Evolutionary conservation across 2,113 vertebrate species (phyloP).

Genomic region (Bufo gargarizans): DNA sequence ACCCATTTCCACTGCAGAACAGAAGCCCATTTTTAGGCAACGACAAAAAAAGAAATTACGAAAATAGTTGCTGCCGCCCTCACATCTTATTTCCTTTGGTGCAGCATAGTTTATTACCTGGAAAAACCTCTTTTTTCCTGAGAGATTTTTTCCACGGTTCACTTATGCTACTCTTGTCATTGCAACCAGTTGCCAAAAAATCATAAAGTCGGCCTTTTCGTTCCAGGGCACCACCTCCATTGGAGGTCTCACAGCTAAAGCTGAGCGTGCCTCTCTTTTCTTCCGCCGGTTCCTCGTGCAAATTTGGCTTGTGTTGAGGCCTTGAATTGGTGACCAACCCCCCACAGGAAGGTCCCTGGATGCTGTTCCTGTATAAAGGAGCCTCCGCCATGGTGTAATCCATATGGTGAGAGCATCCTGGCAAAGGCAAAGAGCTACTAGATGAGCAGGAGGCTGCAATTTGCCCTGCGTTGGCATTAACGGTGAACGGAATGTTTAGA

Average conservation of each 20-base stretch:
- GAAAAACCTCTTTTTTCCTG: constrained; percentile 74
- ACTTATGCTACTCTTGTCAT: constrained; percentile 70
- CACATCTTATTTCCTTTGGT: constrained; percentile 76
- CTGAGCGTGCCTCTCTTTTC: constrained; percentile 68
- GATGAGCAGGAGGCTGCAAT: constrained; percentile 68
- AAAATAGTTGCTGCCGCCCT: constrained; percentile 52
- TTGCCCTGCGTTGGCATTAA: constrained; percentile 74
- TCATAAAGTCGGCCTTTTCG: constrained; percentile 78
- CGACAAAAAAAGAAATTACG: constrained; percentile 40
- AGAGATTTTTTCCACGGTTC: constrained; percentile 79
- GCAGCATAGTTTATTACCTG: constrained; percentile 75
- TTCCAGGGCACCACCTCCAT: constrained; percentile 68
- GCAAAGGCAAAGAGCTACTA: constrained; percentile 69
- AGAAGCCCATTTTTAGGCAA: constrained; percentile 62
- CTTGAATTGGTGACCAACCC: constrained; percentile 72
- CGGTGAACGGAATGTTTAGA: constrained; percentile 86
- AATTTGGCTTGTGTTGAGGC: constrained; percentile 72
- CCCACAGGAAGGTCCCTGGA: constrained; percentile 72
- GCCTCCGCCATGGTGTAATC: constrained; percentile 73
- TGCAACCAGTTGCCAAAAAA: constrained; percentile 75
- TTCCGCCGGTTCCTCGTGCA: constrained; percentile 67
- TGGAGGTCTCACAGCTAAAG: constrained; percentile 72
- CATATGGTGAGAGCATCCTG: constrained; percentile 75
- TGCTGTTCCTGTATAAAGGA: constrained; percentile 71
- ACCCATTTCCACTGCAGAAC: constrained; percentile 48